Conservation (phyloP, 1,140 invertebrate genomes). For the Chlorops oryzae region DNA sequence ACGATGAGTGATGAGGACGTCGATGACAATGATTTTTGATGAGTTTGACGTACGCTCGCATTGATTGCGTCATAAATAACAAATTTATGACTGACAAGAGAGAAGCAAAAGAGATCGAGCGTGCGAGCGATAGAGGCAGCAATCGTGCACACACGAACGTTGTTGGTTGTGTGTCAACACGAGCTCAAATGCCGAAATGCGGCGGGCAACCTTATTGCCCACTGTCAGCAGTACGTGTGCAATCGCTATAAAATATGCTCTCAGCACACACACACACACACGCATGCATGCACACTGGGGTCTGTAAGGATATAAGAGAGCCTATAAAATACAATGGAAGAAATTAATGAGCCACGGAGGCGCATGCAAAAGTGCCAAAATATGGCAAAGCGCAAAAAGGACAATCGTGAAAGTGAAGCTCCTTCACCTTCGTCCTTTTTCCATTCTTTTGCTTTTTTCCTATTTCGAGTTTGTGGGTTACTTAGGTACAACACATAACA, state of each 20-base stretch:
- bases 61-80: constrained; percentile 47
- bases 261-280: constrained; percentile 1
- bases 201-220: constrained; percentile 17
- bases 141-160: not conserved
- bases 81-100: no score
- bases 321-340: no score
- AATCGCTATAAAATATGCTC: constrained; percentile 4
- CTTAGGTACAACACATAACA: no score
- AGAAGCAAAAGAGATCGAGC: no score
- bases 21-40: constrained; percentile 41
- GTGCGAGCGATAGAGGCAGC: constrained; percentile 30
- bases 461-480: no score
- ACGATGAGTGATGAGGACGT: constrained; percentile 27
- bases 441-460: no score
- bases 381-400: no score
- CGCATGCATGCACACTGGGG: constrained; percentile 22
- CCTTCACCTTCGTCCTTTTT: no score
- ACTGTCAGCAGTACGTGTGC: constrained; percentile 24
- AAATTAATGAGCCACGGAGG: constrained; percentile 47
- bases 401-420: no score
- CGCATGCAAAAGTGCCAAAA: constrained; percentile 19
- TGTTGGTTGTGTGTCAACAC: not conserved
- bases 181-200: constrained; percentile 20
- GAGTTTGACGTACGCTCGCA: constrained; percentile 46
- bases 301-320: constrained; percentile 45